Percentiles rank a stretch among this genome's conserved stretches.
These are phyloP conservation scores for Embidobia sp. DNA, from an alignment of 2,888 invertebrate species.

Conservation along the genomic window DNA sequence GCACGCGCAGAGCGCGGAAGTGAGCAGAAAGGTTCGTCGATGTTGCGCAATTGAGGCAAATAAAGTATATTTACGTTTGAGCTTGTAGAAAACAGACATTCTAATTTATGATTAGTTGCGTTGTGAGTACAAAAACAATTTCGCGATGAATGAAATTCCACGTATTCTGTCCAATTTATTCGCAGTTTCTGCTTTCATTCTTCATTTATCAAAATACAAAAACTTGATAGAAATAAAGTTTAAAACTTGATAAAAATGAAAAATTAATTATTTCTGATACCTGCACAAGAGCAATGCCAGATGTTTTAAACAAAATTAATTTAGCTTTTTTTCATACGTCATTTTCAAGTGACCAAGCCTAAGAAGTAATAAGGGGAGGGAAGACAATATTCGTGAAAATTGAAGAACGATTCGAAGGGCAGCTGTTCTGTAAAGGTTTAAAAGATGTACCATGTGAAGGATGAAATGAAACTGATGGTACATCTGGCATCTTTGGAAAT, in stretches of 20 bases:
- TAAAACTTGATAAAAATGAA: conserved; percentile 3
- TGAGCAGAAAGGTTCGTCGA: not conserved
- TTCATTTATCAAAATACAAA: too few species aligned
- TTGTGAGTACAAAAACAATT: conserved; percentile 35
- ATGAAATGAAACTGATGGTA: conserved; percentile 41
- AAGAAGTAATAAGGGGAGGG: conserved; percentile 30
- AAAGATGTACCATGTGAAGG: conserved; percentile 49
- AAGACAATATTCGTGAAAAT: conserved; percentile 44
- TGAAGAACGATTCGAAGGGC: conserved; percentile 48
- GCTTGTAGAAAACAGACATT: conserved; percentile 37
- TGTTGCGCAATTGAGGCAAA: conserved; percentile 33
- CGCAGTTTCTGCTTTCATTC: not conserved
- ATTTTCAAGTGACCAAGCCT: too few species aligned
- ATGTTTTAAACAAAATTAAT: too few species aligned
- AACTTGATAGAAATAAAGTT: too few species aligned
- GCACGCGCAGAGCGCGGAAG: not conserved
- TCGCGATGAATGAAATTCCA: conserved; percentile 20
- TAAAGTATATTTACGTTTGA: conserved; percentile 34
- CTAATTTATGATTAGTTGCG: conserved; percentile 52
- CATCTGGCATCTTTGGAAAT: conserved; percentile 56
- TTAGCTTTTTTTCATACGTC: too few species aligned
- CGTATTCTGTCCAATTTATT: not conserved
- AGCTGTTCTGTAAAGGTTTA: conserved; percentile 50
- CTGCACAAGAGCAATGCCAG: too few species aligned
- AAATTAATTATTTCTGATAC: too few species aligned